A percentile compares a stretch with the other conserved stretches of the same genome.
phyloP scores from a whole-genome alignment of 1,140 invertebrate genomes.

The Mylabris phalerata region DNA sequence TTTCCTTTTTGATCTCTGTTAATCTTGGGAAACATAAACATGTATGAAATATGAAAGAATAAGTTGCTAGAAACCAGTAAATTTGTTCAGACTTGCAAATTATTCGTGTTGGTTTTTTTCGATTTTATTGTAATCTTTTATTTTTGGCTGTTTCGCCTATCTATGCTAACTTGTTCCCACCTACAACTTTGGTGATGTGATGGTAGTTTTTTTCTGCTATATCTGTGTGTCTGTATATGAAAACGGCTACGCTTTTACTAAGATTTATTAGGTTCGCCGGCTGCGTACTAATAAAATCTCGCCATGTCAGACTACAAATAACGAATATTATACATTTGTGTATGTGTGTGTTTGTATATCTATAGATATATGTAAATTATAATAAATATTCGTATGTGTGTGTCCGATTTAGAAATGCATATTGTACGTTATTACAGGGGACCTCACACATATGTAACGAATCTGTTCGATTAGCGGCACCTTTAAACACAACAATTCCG shows the following conservation, averaged over 20 bases:
- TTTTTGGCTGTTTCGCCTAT: too few relatives aligned
- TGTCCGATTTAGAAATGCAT: slow-evolving; percentile 18
- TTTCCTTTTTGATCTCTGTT: slow-evolving; percentile 3
- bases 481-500: slow-evolving; percentile 1
- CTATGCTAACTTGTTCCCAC: background rate
- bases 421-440: slow-evolving; percentile 14
- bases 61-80: slow-evolving; percentile 4
- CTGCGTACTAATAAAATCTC: slow-evolving; percentile 17
- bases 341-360: too few relatives aligned
- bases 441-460: slow-evolving; percentile 17
- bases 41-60: slow-evolving; percentile 12
- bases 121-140: too few relatives aligned
- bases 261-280: slow-evolving; percentile 18
- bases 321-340: background rate
- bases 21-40: slow-evolving; percentile 7
- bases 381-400: slow-evolving; percentile 4
- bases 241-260: slow-evolving; percentile 20
- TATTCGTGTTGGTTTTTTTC: background rate
- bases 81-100: slow-evolving; percentile 9
- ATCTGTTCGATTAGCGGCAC: slow-evolving; percentile 5
- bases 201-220: background rate
- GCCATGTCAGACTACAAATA: slow-evolving; percentile 18
- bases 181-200: slow-evolving; percentile 1
- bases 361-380: too few relatives aligned
- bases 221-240: slow-evolving; percentile 1